A percentile compares a stretch with the other conserved stretches of the same genome.
phyloP scores from a whole-genome alignment of 2,888 invertebrate genomes.

The Acanthosepion pharaonis region DNA sequence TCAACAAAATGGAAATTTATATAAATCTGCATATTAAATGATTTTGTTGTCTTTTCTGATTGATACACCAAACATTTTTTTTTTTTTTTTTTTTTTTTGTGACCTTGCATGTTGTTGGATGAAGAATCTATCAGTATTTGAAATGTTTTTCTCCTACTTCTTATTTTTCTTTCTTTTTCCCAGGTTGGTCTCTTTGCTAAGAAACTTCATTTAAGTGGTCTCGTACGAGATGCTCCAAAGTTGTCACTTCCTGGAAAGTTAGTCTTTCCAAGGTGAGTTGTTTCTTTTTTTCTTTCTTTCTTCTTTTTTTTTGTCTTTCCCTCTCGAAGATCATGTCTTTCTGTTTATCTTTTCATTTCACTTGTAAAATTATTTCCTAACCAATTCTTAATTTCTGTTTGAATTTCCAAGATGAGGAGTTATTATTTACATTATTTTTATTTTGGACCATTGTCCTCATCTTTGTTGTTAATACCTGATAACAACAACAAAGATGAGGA shows the following conservation, averaged over 20 bases:
- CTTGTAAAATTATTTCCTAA: background rate
- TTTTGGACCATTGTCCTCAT: too few relatives aligned
- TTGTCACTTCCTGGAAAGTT: slow-evolving; percentile 96
- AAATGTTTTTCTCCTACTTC: background rate
- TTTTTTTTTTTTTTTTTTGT: too few relatives aligned
- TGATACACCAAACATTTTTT: too few relatives aligned
- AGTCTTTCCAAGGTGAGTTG: slow-evolving; percentile 84
- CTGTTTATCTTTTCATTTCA: background rate
- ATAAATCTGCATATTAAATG: too few relatives aligned
- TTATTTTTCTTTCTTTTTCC: slow-evolving; percentile 40
- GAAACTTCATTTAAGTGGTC: slow-evolving; percentile 91
- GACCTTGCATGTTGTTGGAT: background rate
- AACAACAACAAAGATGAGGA: too few relatives aligned
- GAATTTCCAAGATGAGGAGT: too few relatives aligned
- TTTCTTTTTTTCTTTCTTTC: background rate
- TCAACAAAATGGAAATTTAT: too few relatives aligned
- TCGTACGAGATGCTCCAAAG: slow-evolving; percentile 93
- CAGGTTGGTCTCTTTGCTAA: slow-evolving; percentile 92
- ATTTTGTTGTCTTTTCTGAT: too few relatives aligned
- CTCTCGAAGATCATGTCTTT: background rate
- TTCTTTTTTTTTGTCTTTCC: too few relatives aligned
- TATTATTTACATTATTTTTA: too few relatives aligned
- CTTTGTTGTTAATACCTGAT: too few relatives aligned
- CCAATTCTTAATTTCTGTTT: background rate
- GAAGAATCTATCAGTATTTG: too few relatives aligned